A percentile compares a stretch with the other conserved stretches of the same genome.
Conservation (phyloP, 1,140 invertebrate genomes). For the Pogonomyrmex barbatus region DNA sequence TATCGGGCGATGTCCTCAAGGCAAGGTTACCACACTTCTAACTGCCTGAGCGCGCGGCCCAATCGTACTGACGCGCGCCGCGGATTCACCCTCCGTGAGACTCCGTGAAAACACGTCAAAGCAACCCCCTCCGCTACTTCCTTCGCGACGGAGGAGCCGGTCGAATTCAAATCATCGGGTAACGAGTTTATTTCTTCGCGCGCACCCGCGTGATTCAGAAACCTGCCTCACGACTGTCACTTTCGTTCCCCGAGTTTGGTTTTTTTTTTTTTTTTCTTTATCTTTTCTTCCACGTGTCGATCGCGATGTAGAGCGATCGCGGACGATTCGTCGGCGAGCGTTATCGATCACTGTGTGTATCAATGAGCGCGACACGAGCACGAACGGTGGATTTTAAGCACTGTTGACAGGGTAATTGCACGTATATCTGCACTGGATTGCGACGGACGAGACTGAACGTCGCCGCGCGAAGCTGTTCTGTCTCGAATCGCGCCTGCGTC, state of each 20-base stretch:
- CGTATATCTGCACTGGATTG: conserved; percentile 82
- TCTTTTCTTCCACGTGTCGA: background rate
- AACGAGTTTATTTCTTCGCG: background rate
- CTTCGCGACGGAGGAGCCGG: conserved; percentile 40
- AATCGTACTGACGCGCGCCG: background rate
- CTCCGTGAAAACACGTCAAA: background rate
- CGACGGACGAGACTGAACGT: conserved; percentile 83
- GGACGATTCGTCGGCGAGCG: conserved; percentile 17
- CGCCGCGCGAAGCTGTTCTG: conserved; percentile 79
- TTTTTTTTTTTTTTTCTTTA: background rate
- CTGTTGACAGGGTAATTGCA: conserved; percentile 81
- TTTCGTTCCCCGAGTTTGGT: background rate
- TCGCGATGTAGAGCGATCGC: conserved; percentile 41
- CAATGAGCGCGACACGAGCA: conserved; percentile 51
- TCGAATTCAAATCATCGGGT: conserved; percentile 21
- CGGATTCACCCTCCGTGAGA: background rate
- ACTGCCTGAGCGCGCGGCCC: background rate
- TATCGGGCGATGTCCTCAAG: background rate
- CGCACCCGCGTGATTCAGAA: conserved; percentile 21
- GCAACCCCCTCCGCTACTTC: no score
- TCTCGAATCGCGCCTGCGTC: conserved; percentile 73
- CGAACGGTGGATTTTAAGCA: conserved; percentile 74
- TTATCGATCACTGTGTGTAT: conserved; percentile 65
- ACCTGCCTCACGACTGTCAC: conserved; percentile 35
- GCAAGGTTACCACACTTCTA: background rate